These are phyloP conservation scores for Ifrita kowaldi DNA, from an alignment of 2,113 vertebrate species.

Conservation along the genomic window DNA sequence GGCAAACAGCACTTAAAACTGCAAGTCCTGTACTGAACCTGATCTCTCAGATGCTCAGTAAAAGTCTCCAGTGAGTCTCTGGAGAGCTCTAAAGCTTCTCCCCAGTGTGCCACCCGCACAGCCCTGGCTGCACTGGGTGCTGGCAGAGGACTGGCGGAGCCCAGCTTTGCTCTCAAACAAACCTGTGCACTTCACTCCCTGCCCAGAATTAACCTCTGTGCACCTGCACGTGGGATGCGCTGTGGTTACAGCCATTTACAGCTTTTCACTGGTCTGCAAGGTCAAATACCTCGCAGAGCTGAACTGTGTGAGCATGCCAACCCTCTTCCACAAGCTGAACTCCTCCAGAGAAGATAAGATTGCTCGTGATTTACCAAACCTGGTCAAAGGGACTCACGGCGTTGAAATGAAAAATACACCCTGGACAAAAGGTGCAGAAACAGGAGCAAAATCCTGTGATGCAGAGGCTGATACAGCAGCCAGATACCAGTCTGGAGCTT, in stretches of 20 bases:
- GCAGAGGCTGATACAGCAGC: background rate
- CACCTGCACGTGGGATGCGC: accelerated
- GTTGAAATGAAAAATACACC: background rate
- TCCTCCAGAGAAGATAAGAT: background rate
- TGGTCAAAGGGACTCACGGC: background rate
- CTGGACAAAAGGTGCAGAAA: background rate
- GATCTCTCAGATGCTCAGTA: background rate
- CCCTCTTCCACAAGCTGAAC: background rate
- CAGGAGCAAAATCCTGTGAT: accelerated
- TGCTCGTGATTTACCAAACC: background rate
- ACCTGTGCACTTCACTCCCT: background rate
- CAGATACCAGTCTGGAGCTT: background rate
- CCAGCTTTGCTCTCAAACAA: background rate
- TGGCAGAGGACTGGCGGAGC: background rate
- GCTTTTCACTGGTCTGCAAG: background rate
- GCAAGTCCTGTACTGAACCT: background rate
- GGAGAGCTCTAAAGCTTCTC: background rate
- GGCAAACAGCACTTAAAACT: background rate
- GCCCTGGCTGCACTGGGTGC: background rate
- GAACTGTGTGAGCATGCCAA: background rate
- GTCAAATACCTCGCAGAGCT: background rate
- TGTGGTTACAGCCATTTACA: accelerated
- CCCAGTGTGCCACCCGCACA: background rate
- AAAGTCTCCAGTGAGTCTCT: background rate
- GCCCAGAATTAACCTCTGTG: background rate